Conservation (phyloP, 2,113 vertebrate genomes). For the Spea multiplicata region DNA sequence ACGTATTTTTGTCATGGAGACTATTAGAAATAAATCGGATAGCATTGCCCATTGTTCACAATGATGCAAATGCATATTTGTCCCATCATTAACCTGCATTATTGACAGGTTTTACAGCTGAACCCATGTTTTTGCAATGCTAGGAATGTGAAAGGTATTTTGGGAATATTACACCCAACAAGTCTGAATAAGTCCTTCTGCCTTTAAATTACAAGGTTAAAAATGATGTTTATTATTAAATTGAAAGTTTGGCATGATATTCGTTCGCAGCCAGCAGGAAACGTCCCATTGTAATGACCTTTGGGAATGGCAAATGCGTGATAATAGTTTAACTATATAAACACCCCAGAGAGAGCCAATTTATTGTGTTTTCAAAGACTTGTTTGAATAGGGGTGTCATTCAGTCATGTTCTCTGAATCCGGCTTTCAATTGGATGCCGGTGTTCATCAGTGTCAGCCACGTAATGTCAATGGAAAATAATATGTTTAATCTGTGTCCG, state of each 20-base stretch:
- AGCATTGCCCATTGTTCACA: too few relatives aligned
- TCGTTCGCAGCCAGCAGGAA: too few relatives aligned
- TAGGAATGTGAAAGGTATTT: conserved; percentile 45
- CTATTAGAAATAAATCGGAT: too few relatives aligned
- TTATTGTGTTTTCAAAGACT: background rate
- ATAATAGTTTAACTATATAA: background rate
- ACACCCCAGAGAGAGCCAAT: too few relatives aligned
- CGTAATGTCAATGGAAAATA: background rate
- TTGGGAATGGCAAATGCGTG: too few relatives aligned
- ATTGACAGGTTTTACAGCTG: conserved; percentile 22
- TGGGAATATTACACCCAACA: conserved; percentile 32
- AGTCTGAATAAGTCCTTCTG: conserved; percentile 37
- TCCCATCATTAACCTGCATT: conserved; percentile 1
- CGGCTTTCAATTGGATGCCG: background rate
- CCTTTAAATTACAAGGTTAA: conserved; percentile 31
- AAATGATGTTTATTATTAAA: background rate
- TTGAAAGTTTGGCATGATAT: too few relatives aligned
- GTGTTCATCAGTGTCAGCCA: background rate
- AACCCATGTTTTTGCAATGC: conserved; percentile 30
- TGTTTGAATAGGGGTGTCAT: background rate
- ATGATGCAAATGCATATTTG: conserved; percentile 3
- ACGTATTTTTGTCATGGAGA: too few relatives aligned
- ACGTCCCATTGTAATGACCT: too few relatives aligned
- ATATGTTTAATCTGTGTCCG: background rate
- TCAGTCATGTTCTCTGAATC: conserved; percentile 1